These are phyloP conservation scores for Caenorhabditis afra DNA, from an alignment of 2,888 invertebrate species.

Conservation along the genomic window DNA sequence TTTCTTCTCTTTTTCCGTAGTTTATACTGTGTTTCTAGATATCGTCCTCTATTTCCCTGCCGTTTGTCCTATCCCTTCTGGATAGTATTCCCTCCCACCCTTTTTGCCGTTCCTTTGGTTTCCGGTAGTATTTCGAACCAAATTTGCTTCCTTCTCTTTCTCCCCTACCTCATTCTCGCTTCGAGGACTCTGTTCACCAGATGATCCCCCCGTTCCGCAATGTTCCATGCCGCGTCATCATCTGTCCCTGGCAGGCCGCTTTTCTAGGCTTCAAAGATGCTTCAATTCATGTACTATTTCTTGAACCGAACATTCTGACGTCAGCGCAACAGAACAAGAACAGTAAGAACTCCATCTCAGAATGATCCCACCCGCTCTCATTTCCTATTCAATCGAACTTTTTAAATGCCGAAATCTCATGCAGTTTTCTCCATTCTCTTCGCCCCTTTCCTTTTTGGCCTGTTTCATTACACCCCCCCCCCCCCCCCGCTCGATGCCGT, in stretches of 20 bases:
- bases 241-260: not conserved
- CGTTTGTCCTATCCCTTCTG: conserved; percentile 15
- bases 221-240: not conserved
- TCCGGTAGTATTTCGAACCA: conserved; percentile 35
- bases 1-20: not conserved
- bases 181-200: not conserved
- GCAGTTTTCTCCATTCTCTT: not conserved
- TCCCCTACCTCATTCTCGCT: conserved; percentile 25
- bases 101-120: conserved; percentile 9
- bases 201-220: not conserved
- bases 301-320: conserved; percentile 30
- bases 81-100: not conserved
- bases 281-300: conserved; percentile 42
- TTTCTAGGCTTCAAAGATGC: conserved; percentile 23
- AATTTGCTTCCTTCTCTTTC: conserved; percentile 5
- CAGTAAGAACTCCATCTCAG: conserved; percentile 15
- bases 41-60: conserved; percentile 6
- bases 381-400: conserved; percentile 16
- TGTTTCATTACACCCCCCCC: conserved; percentile 18
- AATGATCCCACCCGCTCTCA: conserved; percentile 15
- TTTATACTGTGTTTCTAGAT: not conserved
- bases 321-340: conserved; percentile 7
- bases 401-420: conserved; percentile 29
- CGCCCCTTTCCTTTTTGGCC: conserved; percentile 13
- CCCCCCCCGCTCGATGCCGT: conserved; percentile 9